A percentile compares a stretch with the other conserved stretches of the same genome.
Conservation (phyloP, 1,140 invertebrate species). For the Oreohelix idahoensis region DNA sequence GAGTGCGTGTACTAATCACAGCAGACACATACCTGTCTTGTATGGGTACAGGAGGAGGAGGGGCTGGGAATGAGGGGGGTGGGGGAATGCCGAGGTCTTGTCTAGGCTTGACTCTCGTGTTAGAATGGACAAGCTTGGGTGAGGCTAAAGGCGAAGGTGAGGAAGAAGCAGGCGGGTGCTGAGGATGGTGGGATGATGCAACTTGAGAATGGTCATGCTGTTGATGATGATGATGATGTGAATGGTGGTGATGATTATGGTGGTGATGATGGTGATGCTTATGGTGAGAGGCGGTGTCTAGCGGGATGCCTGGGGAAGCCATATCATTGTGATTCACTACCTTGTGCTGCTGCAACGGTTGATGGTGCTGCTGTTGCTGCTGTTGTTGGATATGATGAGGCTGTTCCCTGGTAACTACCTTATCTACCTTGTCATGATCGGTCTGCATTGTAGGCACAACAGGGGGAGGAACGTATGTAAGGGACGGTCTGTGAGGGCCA, state of each 20-base stretch:
- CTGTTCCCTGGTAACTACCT: background rate
- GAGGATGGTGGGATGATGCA: background rate
- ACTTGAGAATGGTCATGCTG: background rate
- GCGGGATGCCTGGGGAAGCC: background rate
- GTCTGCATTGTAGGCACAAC: background rate
- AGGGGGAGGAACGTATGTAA: conserved; percentile 32
- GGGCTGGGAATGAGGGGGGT: background rate
- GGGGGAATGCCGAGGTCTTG: background rate
- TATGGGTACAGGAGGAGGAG: background rate
- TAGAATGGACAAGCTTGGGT: background rate
- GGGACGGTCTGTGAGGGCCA: background rate
- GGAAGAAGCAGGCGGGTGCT: background rate
- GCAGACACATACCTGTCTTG: conserved; percentile 11
- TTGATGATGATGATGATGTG: background rate
- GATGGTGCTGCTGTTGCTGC: background rate
- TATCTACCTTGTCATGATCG: background rate
- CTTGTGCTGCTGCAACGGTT: background rate
- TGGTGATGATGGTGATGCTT: background rate
- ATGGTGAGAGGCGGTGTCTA: background rate
- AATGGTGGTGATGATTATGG: background rate
- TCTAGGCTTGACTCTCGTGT: background rate
- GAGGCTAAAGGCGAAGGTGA: background rate
- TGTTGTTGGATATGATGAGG: background rate
- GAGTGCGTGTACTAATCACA: background rate
- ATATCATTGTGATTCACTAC: background rate